These are phyloP conservation scores for Ariolimax columbianus DNA, from an alignment of 2,888 invertebrate species.

Conservation along the genomic window DNA sequence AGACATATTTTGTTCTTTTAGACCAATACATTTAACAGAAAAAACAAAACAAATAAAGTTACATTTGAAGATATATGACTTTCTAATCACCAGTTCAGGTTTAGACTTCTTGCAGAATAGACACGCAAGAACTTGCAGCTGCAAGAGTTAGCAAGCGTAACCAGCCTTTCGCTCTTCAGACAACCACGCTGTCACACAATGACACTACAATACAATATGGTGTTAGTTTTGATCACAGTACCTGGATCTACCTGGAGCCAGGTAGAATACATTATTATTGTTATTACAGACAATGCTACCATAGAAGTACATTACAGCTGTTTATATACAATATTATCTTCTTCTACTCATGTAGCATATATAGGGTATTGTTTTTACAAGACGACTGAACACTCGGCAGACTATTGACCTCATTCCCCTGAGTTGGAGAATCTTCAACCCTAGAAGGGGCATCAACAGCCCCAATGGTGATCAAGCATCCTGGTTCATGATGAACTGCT, in stretches of 20 bases:
- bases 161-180: background rate
- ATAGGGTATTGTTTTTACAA: too few relatives aligned
- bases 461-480: background rate
- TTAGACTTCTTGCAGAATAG: background rate
- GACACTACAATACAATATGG: background rate
- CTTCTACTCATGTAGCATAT: too few relatives aligned
- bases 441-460: too few relatives aligned
- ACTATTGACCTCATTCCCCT: too few relatives aligned
- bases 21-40: too few relatives aligned
- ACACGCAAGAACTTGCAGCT: background rate
- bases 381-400: too few relatives aligned
- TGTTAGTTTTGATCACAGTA: background rate
- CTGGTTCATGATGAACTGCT: background rate
- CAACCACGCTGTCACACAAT: background rate
- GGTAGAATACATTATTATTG: background rate
- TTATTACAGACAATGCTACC: background rate
- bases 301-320: background rate
- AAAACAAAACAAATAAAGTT: too few relatives aligned
- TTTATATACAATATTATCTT: too few relatives aligned
- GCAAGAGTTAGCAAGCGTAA: background rate
- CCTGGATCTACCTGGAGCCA: constrained; percentile 3
- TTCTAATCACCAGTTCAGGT: background rate
- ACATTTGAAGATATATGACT: background rate
- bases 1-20: too few relatives aligned
- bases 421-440: too few relatives aligned